Percentiles rank a stretch among this genome's conserved stretches.
These are phyloP conservation scores for Acleris holmiana DNA, from an alignment of 2,888 invertebrate genomes.

Conservation along the genomic window DNA sequence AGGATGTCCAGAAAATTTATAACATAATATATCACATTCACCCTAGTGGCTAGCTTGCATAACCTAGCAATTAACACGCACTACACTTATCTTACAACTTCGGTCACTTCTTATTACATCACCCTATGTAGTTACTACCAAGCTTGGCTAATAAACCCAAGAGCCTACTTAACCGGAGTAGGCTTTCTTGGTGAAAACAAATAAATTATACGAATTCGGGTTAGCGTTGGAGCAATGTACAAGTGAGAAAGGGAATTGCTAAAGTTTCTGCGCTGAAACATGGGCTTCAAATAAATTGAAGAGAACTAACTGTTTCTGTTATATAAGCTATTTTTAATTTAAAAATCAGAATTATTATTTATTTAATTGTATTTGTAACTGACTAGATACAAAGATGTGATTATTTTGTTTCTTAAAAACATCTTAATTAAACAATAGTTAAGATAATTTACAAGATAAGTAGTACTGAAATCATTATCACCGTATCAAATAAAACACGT, in stretches of 20 bases:
- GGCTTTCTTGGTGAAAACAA: conserved; percentile 36
- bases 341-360: too few species aligned
- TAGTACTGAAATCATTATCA: too few species aligned
- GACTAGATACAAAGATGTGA: too few species aligned
- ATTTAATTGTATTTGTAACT: too few species aligned
- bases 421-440: too few species aligned
- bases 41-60: neutral
- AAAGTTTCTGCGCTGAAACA: conserved; percentile 26
- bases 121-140: conserved; percentile 10
- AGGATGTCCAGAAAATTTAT: too few species aligned
- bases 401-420: too few species aligned
- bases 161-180: conserved; percentile 36
- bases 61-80: neutral
- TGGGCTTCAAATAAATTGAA: conserved; percentile 25
- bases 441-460: too few species aligned
- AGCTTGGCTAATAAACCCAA: conserved; percentile 32
- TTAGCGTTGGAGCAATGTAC: conserved; percentile 20
- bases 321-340: too few species aligned
- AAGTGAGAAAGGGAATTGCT: conserved; percentile 24
- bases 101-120: conserved; percentile 30
- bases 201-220: conserved; percentile 38
- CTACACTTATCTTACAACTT: conserved; percentile 3
- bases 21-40: neutral
- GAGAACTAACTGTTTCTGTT: neutral
- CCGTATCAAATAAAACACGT: too few species aligned